Percentiles rank a stretch among this genome's conserved stretches.
Evolutionary conservation across 2,113 vertebrate species (phyloP).

Genomic region (Triplophysa siluroides): DNA sequence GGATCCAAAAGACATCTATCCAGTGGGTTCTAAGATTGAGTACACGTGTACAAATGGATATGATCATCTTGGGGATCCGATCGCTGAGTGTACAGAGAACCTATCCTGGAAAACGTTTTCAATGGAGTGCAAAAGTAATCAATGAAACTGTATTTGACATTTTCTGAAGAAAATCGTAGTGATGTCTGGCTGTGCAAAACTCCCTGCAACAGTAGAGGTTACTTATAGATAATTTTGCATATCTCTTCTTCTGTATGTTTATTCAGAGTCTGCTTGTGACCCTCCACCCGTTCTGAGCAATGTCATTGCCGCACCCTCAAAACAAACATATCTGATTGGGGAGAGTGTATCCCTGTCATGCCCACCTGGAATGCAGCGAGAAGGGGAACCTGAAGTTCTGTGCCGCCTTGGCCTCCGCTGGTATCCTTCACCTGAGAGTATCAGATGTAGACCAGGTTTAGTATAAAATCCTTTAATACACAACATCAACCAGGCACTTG

Average conservation of each 20-base stretch:
- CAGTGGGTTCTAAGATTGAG: slow-evolving; percentile 78
- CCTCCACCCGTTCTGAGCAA: slow-evolving; percentile 66
- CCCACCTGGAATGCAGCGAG: slow-evolving; percentile 61
- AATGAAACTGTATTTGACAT: background rate
- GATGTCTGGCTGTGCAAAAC: background rate
- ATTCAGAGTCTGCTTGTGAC: slow-evolving; percentile 73
- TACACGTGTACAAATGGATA: slow-evolving; percentile 81
- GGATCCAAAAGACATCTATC: slow-evolving; percentile 72
- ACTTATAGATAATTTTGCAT: too few relatives aligned
- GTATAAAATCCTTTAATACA: background rate
- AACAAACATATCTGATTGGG: slow-evolving; percentile 77
- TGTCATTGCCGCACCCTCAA: slow-evolving; percentile 72
- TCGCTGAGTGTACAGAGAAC: slow-evolving; percentile 77
- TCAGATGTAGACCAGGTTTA: slow-evolving; percentile 77
- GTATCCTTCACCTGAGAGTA: slow-evolving; percentile 75
- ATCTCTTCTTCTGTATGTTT: background rate
- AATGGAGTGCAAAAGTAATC: slow-evolving; percentile 81
- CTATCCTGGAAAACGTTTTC: slow-evolving; percentile 75
- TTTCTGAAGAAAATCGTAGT: background rate
- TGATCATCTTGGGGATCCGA: slow-evolving; percentile 75
- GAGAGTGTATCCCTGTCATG: slow-evolving; percentile 84
- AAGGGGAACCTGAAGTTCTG: slow-evolving; percentile 69
- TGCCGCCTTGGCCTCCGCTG: slow-evolving; percentile 89
- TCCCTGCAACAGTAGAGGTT: background rate
- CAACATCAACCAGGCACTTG: background rate